phyloP scores from a whole-genome alignment of 35 echinoderm and acorn worm genomes.

The Hemicentrotus pulcherrimus region DNA sequence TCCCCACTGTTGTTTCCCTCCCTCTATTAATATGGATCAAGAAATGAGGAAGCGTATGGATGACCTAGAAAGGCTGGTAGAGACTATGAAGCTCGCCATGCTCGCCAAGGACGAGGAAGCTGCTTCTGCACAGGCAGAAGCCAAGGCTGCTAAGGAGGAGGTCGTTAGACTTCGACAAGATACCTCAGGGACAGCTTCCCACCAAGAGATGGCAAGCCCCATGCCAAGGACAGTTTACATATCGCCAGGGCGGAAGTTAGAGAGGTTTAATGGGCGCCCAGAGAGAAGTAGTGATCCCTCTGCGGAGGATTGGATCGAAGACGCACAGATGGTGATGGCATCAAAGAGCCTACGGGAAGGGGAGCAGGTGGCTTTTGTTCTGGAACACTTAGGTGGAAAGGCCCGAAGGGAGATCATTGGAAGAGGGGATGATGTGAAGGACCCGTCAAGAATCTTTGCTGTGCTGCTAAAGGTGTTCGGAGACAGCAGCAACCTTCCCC shows the following conservation, averaged over 20 bases:
- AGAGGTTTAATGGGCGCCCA: conserved; percentile 53
- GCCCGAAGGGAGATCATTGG: conserved; percentile 72
- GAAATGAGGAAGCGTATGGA: no score
- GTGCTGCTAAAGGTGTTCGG: conserved; percentile 38
- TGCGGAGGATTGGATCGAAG: conserved; percentile 67
- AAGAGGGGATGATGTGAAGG: background rate
- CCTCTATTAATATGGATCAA: no score
- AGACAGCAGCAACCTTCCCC: background rate
- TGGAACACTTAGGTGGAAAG: conserved; percentile 66
- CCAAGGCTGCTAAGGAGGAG: background rate
- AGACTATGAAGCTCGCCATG: no score
- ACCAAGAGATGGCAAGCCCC: background rate
- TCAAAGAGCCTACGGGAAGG: background rate
- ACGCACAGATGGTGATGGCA: conserved; percentile 50
- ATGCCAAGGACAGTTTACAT: no score
- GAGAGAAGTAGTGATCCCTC: conserved; percentile 40
- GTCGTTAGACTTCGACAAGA: no score
- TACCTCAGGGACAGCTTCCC: background rate
- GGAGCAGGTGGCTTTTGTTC: conserved; percentile 55
- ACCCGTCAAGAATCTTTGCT: conserved; percentile 21
- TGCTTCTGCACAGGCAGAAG: background rate
- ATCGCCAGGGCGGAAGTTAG: conserved; percentile 57
- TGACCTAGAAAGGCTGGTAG: no score
- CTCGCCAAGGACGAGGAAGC: background rate
- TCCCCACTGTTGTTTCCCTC: no score